Evolutionary conservation across 2,888 invertebrate species (phyloP), one percentile per base, ranked within the genome.

Genomic region (Hesperia comma): DNA sequence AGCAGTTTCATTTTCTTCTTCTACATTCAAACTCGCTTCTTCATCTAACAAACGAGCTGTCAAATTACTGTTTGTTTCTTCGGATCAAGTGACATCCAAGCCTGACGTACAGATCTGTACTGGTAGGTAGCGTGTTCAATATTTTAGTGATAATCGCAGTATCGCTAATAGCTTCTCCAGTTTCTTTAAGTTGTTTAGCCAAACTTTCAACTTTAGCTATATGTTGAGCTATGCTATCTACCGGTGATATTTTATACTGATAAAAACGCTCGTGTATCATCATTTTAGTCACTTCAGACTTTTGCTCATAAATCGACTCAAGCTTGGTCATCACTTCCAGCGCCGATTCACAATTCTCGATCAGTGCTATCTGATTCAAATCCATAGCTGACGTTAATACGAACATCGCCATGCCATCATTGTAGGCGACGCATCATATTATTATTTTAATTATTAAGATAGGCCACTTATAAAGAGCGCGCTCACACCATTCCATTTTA

Each of bases 341-440:
- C 8, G 72, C 72, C 2, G 70, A 72, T 43, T 72, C 69, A 49
- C 75, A 75, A 33, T 73, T 74, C 69, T 75, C 71, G 14, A 72
- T 68, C 7, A 75, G 43, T 0, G 72, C 21, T 8, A 77, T 70
- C 71, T 75, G 74, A 0, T 69, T 73, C 0, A 73, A 67, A n/a
- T 74, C 72, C 74, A 75, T 68, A 5, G 57, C 32, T 4, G 68
- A 70, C 0, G 74, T 70, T 33, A 72, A 40, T 0, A 72, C 66
- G 19, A 63, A 71, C 70, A 71, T 72, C 0, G 66, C 71, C 69
- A 63, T 56, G 17, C 63, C 63, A 33, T 63, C 56, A n/a, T n/a
- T n/a, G n/a, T n/a, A n/a, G n/a, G n/a, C n/a, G n/a, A n/a, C n/a
- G n/a, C n/a, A n/a, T n/a, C n/a, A n/a, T n/a, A n/a, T n/a, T n/a